These are phyloP conservation scores for Ailuropoda melanoleuca DNA, from an alignment of 2,113 vertebrate species.

Conservation along the genomic window DNA sequence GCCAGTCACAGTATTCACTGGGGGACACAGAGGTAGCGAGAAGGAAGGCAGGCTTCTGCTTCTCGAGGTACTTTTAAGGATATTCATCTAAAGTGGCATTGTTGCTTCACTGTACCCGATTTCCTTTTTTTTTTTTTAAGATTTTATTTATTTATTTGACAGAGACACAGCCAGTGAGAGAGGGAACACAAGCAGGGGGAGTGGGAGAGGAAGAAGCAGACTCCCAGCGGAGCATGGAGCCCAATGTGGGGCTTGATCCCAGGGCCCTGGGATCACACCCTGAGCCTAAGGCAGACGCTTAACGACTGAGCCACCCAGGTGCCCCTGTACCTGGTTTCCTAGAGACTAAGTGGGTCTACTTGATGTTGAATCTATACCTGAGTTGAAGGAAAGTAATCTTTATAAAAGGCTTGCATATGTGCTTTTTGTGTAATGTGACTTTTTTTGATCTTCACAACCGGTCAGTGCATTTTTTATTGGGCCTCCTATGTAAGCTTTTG, in stretches of 20 bases:
- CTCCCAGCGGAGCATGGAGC: too few species aligned
- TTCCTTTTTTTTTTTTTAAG: neutral
- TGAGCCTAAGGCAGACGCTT: too few species aligned
- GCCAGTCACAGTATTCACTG: neutral
- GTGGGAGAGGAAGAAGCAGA: too few species aligned
- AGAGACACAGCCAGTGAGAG: too few species aligned
- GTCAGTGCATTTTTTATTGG: neutral
- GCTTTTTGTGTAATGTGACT: neutral
- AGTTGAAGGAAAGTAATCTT: slow-evolving; percentile 37
- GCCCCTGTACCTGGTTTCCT: neutral
- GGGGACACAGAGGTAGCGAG: neutral
- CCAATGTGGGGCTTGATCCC: too few species aligned
- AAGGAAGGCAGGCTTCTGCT: neutral
- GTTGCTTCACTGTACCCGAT: neutral
- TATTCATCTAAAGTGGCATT: neutral
- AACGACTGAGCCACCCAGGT: too few species aligned
- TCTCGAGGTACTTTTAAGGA: neutral
- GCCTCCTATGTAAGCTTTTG: neutral
- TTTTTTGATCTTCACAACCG: neutral
- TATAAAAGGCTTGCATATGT: neutral
- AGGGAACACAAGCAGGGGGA: too few species aligned
- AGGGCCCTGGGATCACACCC: too few species aligned
- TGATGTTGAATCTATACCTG: neutral
- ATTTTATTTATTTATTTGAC: too few species aligned
- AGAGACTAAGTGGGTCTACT: neutral